These are phyloP conservation scores for Microcebus murinus DNA, from an alignment of 2,113 vertebrate genomes.

Conservation along the genomic window DNA sequence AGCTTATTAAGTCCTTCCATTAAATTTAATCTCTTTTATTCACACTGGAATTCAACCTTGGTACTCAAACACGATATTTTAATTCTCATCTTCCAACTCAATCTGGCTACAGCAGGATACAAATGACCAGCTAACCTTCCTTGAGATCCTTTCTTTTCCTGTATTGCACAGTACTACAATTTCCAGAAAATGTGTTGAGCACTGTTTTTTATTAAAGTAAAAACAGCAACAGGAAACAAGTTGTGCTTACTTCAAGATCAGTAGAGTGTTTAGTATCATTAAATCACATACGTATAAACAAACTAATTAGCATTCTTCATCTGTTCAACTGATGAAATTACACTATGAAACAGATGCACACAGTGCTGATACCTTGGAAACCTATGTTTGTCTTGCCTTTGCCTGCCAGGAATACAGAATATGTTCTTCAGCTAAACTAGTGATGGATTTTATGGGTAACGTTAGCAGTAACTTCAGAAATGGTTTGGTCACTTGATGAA, in stretches of 20 bases:
- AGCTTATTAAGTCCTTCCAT: background rate
- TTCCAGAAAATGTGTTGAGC: constrained; percentile 26
- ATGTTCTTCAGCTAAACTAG: background rate
- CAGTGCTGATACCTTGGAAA: background rate
- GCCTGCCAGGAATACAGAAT: background rate
- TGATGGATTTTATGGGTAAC: background rate
- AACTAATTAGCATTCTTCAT: constrained; percentile 47
- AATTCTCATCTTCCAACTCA: background rate
- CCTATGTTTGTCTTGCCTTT: background rate
- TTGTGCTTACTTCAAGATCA: constrained; percentile 2
- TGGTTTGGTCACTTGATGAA: background rate
- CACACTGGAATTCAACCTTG: background rate
- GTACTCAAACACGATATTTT: background rate
- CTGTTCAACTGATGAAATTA: constrained; percentile 24
- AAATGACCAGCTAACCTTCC: background rate
- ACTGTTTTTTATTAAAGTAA: constrained; percentile 24
- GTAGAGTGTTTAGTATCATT: constrained; percentile 54
- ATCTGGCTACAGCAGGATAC: background rate
- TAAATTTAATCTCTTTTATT: background rate
- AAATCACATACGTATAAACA: constrained; percentile 57
- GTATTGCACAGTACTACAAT: background rate
- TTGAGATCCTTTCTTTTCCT: background rate
- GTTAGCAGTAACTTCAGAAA: background rate
- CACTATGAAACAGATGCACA: background rate
- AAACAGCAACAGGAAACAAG: constrained; percentile 57